Conservation (phyloP, 30 jellyfish, hydroid and myxozoan species). For the Hydractinia echinata region DNA sequence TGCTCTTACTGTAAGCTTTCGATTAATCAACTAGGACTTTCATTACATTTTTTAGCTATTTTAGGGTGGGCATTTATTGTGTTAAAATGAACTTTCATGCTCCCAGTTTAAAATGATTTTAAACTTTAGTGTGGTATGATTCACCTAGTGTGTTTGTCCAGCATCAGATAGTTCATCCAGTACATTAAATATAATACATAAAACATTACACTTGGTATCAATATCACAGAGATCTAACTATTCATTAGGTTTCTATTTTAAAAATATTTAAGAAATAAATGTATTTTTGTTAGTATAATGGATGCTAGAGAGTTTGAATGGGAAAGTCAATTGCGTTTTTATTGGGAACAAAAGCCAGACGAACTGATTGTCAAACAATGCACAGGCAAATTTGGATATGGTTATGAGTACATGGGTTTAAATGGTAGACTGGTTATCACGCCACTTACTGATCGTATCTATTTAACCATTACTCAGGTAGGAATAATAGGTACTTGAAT, state of each 20-base stretch:
- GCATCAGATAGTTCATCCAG: too few relatives aligned
- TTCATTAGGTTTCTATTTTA: not conserved
- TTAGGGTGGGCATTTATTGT: not conserved
- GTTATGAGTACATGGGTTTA: conserved; percentile 97
- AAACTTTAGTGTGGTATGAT: too few relatives aligned
- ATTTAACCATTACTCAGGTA: conserved; percentile 95
- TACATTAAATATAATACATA: too few relatives aligned
- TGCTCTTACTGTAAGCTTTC: not conserved
- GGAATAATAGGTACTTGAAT: not conserved
- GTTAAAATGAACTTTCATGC: not conserved
- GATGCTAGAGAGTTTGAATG: conserved; percentile 98
- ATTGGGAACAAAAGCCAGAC: conserved; percentile 93
- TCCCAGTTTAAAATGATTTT: not conserved
- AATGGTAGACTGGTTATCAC: conserved; percentile 98
- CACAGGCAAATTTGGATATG: conserved; percentile 95
- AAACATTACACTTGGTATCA: not conserved
- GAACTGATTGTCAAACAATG: conserved; percentile 87
- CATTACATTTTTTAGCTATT: not conserved
- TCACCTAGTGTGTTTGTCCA: too few relatives aligned
- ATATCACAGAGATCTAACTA: not conserved
- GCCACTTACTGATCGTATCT: conserved; percentile 94
- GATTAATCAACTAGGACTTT: not conserved
- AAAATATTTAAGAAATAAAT: not conserved
- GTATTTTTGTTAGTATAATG: conserved; percentile 50
- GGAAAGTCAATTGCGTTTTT: conserved; percentile 98